A percentile compares a stretch with the other conserved stretches of the same genome.
Conservation (phyloP, 2,113 vertebrate genomes). For the Tragulus kanchil region DNA sequence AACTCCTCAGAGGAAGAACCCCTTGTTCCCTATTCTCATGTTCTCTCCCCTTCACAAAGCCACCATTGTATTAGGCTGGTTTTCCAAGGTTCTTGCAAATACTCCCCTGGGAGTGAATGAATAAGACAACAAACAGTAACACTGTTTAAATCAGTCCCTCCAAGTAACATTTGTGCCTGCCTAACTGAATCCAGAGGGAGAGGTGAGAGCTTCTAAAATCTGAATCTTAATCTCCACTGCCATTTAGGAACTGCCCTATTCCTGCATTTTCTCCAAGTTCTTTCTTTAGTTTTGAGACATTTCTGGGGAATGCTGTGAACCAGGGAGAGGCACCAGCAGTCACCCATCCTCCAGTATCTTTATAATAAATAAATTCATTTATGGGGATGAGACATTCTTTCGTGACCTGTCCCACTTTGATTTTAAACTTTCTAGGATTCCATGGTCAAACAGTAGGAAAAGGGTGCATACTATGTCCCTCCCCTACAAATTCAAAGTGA, state of each 20-base stretch:
- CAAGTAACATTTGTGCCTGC: not conserved
- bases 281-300: slow-evolving; percentile 7
- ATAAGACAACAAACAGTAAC: not conserved
- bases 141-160: not conserved
- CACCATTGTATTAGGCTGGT: not conserved
- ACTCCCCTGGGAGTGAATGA: not conserved
- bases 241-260: not conserved
- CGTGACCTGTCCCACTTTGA: not conserved
- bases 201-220: not conserved
- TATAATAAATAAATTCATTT: not conserved
- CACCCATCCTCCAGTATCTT: not conserved
- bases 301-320: not conserved
- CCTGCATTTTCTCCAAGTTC: not conserved
- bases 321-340: not conserved
- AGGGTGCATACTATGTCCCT: not conserved
- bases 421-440: not conserved
- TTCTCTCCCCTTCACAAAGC: not conserved
- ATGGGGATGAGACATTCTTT: not conserved
- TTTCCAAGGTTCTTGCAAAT: not conserved
- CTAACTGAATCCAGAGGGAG: not conserved
- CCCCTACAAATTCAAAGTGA: not conserved
- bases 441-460: not conserved
- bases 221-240: not conserved
- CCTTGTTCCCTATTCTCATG: not conserved
- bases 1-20: not conserved